phyloP scores from a whole-genome alignment of 2,113 vertebrate species.

The Rhizomys pruinosus region DNA sequence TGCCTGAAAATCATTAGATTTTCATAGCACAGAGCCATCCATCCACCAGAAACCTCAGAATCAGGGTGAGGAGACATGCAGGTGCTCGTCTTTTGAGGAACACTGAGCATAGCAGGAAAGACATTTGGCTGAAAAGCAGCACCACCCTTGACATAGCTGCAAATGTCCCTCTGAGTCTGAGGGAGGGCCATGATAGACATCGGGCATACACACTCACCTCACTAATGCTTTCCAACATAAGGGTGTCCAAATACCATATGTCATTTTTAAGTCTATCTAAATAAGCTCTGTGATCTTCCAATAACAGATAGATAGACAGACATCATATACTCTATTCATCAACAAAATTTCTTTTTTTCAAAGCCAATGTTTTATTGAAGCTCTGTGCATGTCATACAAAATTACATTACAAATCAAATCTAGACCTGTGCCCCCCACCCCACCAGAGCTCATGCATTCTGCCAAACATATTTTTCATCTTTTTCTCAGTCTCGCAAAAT shows the following conservation, averaged over 20 bases:
- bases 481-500: no score
- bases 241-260: fast-evolving
- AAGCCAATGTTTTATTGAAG: no score
- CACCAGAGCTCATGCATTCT: no score
- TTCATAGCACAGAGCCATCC: not conserved
- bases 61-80: not conserved
- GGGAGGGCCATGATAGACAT: not conserved
- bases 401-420: no score
- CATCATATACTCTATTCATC: no score
- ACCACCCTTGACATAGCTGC: fast-evolving
- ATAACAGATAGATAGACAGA: not conserved
- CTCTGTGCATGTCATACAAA: no score
- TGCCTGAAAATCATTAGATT: not conserved
- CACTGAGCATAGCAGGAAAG: fast-evolving
- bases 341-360: no score
- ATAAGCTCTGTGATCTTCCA: not conserved
- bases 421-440: no score
- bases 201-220: no score
- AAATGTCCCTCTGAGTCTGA: fast-evolving
- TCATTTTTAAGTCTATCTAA: not conserved
- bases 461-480: no score
- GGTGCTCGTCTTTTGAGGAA: not conserved
- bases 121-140: not conserved
- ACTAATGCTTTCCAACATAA: not conserved
- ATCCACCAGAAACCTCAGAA: not conserved